Evolutionary conservation across 2,888 invertebrate genomes (phyloP).

Genomic region (Cheilosia soror): DNA sequence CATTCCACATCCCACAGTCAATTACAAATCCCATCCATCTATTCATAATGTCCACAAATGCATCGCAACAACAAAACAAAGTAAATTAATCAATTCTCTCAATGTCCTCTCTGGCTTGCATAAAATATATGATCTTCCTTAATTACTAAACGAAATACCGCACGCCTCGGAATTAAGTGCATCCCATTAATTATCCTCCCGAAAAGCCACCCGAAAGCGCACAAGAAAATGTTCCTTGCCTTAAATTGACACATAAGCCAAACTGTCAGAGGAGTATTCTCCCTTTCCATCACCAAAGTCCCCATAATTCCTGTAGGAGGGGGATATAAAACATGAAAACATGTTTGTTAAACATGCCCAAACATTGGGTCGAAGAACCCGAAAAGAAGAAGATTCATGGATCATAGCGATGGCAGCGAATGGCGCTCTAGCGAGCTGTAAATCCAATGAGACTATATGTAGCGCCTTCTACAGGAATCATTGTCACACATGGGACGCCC

Average conservation of each 20-base stretch:
- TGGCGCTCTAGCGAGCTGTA: constrained; percentile 61
- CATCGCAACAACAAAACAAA: constrained; percentile 38
- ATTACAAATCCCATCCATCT: constrained; percentile 57
- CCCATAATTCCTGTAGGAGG: not conserved
- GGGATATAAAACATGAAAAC: constrained; percentile 21
- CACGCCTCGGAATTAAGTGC: constrained; percentile 76
- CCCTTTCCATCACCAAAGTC: constrained; percentile 4
- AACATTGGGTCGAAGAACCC: constrained; percentile 49
- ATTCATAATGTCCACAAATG: constrained; percentile 45
- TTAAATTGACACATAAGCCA: constrained; percentile 72
- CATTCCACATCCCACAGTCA: constrained; percentile 40
- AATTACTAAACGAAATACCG: constrained; percentile 73
- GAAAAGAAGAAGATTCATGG: constrained; percentile 58
- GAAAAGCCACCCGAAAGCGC: constrained; percentile 61
- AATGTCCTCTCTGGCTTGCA: constrained; percentile 49
- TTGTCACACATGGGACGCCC: constrained; percentile 14
- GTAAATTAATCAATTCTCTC: constrained; percentile 71
- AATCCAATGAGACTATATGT: constrained; percentile 43
- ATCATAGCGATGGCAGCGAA: constrained; percentile 46
- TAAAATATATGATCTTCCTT: constrained; percentile 73
- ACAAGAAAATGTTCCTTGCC: constrained; percentile 36
- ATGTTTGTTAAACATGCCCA: constrained; percentile 72
- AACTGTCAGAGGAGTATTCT: constrained; percentile 50
- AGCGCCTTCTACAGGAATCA: constrained; percentile 30
- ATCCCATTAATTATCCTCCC: constrained; percentile 80